A percentile compares a stretch with the other conserved stretches of the same genome.
Evolutionary conservation across 2,797 vertebrate species (phyloP).

Genomic region (Harpagifer antarcticus): DNA sequence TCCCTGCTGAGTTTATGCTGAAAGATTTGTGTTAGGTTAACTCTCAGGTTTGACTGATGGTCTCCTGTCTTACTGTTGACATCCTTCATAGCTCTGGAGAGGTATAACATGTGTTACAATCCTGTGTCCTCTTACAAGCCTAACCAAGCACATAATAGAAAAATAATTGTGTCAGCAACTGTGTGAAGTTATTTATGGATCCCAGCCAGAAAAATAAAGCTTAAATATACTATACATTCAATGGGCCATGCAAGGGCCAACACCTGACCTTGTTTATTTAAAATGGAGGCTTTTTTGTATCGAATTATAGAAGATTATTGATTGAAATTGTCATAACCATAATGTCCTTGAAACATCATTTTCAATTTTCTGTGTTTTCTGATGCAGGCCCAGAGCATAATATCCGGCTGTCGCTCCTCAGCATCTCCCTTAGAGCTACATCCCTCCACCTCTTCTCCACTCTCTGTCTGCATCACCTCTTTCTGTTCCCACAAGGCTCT

Average conservation of each 20-base stretch:
- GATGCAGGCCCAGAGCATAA: conserved; percentile 57
- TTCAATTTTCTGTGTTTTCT: conserved; percentile 40
- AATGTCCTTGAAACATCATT: conserved; percentile 10
- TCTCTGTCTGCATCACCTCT: conserved; percentile 10
- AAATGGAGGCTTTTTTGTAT: background rate
- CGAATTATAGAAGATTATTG: background rate
- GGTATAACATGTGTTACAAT: conserved; percentile 42
- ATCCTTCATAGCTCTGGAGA: conserved; percentile 28
- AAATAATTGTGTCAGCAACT: conserved; percentile 54
- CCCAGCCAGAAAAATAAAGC: conserved; percentile 5
- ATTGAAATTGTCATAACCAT: background rate
- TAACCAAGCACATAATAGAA: conserved; percentile 60
- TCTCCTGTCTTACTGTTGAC: conserved; percentile 37
- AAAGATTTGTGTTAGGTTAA: conserved; percentile 8
- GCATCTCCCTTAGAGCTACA: conserved; percentile 20
- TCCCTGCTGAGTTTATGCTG: conserved; percentile 11
- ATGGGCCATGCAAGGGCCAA: background rate
- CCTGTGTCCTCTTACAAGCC: conserved; percentile 35
- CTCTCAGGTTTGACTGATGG: conserved; percentile 43
- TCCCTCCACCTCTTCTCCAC: conserved; percentile 36
- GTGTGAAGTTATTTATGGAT: conserved; percentile 52
- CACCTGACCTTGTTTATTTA: background rate
- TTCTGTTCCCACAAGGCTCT: conserved; percentile 22
- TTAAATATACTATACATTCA: conserved; percentile 9
- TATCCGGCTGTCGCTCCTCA: conserved; percentile 35